Conservation (phyloP, 2,113 vertebrate species). For the Mionectes macconnelli region DNA sequence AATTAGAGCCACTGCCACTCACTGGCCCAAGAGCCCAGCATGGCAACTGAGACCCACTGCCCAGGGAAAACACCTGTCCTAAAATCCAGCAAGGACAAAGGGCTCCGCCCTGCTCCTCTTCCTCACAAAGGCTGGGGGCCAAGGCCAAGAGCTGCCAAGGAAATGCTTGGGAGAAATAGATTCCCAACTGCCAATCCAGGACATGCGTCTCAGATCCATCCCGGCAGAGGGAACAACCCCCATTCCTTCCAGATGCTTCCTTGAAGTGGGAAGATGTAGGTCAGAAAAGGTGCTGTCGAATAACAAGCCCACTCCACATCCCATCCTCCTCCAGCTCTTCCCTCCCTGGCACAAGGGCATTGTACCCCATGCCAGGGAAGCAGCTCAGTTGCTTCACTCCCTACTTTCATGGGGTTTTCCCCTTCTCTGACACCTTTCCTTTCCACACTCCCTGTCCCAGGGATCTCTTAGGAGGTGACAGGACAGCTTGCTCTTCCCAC, state of each 20-base stretch:
- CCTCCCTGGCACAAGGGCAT: background rate
- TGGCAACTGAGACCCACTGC: rapidly evolving
- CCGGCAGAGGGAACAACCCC: background rate
- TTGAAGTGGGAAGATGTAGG: background rate
- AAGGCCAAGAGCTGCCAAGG: background rate
- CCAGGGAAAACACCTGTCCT: background rate
- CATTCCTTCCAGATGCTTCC: background rate
- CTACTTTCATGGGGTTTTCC: background rate
- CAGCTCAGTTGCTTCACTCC: background rate
- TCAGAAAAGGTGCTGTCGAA: background rate
- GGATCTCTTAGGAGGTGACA: background rate
- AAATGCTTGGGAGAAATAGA: background rate
- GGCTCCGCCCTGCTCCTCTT: background rate
- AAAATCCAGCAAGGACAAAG: background rate
- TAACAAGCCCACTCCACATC: background rate
- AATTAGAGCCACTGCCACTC: background rate
- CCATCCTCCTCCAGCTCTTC: background rate
- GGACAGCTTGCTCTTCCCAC: background rate
- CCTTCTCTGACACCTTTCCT: background rate
- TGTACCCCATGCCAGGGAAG: background rate
- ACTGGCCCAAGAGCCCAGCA: background rate
- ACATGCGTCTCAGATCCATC: background rate
- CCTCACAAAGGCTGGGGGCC: background rate
- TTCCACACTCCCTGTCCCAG: background rate
- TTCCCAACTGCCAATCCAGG: background rate